These are phyloP conservation scores for Brachionus plicatilis DNA, from an alignment of 1,140 invertebrate species.

Conservation along the genomic window DNA sequence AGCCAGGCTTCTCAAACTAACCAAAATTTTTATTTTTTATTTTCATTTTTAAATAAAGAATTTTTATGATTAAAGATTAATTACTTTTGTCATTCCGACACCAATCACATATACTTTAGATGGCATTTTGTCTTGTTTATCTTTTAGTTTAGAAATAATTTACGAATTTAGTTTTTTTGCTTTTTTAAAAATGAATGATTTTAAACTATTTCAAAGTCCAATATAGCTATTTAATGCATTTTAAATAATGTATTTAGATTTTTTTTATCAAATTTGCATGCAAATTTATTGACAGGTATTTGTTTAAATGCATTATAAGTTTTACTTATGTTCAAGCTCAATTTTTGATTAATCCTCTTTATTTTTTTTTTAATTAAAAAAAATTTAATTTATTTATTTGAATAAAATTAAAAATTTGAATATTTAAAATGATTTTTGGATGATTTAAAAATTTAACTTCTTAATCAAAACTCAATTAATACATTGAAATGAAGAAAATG, in stretches of 20 bases:
- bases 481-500: too few species aligned
- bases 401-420: not conserved
- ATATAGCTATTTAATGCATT: not conserved
- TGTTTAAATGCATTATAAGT: not conserved
- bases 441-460: too few species aligned
- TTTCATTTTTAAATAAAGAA: not conserved
- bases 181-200: not conserved
- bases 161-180: not conserved
- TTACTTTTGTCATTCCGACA: conserved; percentile 90
- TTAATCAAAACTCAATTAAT: too few species aligned
- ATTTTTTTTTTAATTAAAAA: not conserved
- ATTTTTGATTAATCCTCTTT: not conserved
- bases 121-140: conserved; percentile 41
- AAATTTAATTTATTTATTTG: not conserved
- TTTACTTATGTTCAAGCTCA: conserved; percentile 33
- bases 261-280: not conserved
- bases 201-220: conserved; percentile 22
- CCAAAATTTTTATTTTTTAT: not conserved
- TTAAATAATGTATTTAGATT: not conserved
- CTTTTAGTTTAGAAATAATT: not conserved
- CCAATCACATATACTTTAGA: conserved; percentile 79
- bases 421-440: not conserved
- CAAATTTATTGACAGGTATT: not conserved
- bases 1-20: conserved; percentile 80
- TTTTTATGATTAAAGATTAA: not conserved